These are phyloP conservation scores for Trypoxylon attenuatum DNA, from an alignment of 2,888 invertebrate genomes.

Conservation along the genomic window DNA sequence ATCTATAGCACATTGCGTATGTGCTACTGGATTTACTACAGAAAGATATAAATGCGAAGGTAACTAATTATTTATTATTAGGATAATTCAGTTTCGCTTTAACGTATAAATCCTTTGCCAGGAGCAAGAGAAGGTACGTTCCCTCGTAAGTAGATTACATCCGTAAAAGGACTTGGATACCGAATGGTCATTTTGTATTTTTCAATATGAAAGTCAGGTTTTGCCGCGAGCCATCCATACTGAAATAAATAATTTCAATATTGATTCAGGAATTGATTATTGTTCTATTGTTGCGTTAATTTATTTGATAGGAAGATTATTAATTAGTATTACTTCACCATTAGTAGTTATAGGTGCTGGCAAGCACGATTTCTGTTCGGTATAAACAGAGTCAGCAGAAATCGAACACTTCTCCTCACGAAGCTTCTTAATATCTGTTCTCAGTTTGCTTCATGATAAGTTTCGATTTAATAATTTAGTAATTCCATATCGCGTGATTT, in stretches of 20 bases:
- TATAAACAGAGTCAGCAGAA: slow-evolving; percentile 1
- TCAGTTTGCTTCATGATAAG: slow-evolving; percentile 45
- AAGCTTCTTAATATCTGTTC: slow-evolving; percentile 46
- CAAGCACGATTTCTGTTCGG: slow-evolving; percentile 50
- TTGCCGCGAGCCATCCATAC: slow-evolving; percentile 64
- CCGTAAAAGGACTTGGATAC: slow-evolving; percentile 57
- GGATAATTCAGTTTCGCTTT: no score
- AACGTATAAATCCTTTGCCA: slow-evolving; percentile 57
- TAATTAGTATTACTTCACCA: slow-evolving; percentile 35
- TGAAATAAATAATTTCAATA: slow-evolving; percentile 1
- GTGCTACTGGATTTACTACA: slow-evolving; percentile 79
- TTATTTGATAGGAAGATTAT: background rate
- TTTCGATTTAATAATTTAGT: no score
- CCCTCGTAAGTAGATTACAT: slow-evolving; percentile 48
- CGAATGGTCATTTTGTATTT: slow-evolving; percentile 54
- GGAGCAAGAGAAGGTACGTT: slow-evolving; percentile 55
- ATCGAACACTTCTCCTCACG: slow-evolving; percentile 42
- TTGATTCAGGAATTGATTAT: background rate
- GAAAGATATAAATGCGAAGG: slow-evolving; percentile 78
- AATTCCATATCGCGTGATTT: no score
- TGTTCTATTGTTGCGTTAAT: background rate
- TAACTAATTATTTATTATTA: slow-evolving; percentile 60
- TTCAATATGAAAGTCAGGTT: slow-evolving; percentile 62
- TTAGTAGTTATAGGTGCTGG: slow-evolving; percentile 57
- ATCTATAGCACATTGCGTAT: slow-evolving; percentile 78